A percentile compares a stretch with the other conserved stretches of the same genome.
phyloP scores from a whole-genome alignment of 2,797 vertebrate species.

The Rhinophrynus dorsalis region DNA sequence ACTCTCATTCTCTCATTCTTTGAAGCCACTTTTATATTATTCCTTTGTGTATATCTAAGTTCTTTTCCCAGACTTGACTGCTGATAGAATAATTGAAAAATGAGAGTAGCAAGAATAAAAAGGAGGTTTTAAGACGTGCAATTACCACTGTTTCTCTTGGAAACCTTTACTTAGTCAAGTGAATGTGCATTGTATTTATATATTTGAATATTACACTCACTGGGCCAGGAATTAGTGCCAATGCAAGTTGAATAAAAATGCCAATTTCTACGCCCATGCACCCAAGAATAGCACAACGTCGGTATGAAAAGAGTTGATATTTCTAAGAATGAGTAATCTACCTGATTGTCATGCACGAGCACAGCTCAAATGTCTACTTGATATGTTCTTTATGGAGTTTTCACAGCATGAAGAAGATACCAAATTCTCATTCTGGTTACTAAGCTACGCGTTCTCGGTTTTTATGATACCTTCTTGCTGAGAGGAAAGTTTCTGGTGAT shows the following conservation, averaged over 20 bases:
- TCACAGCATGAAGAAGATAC: background rate
- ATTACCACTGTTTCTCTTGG: slow-evolving; percentile 30
- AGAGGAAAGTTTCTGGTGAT: background rate
- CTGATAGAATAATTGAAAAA: slow-evolving; percentile 41
- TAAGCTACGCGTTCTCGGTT: background rate
- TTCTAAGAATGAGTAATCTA: slow-evolving; percentile 14
- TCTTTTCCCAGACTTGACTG: background rate
- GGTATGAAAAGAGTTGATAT: slow-evolving; percentile 22
- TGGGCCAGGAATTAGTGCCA: slow-evolving; percentile 21
- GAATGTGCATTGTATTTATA: slow-evolving; percentile 11
- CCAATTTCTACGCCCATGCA: background rate
- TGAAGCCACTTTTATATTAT: background rate
- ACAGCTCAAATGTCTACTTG: background rate
- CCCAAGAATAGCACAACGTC: slow-evolving; percentile 6
- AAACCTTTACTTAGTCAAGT: slow-evolving; percentile 26
- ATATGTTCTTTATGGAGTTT: background rate
- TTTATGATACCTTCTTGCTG: background rate
- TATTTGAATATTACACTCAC: slow-evolving; percentile 3
- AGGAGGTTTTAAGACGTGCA: slow-evolving; percentile 25
- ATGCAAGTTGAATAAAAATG: background rate
- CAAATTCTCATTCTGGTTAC: background rate
- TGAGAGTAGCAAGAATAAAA: slow-evolving; percentile 7
- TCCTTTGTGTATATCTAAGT: background rate
- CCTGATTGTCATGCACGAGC: background rate
- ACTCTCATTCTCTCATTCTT: too few relatives aligned